Evolutionary conservation across 2,113 vertebrate genomes (phyloP).

Genomic region (Leptodactylus fuscus): DNA sequence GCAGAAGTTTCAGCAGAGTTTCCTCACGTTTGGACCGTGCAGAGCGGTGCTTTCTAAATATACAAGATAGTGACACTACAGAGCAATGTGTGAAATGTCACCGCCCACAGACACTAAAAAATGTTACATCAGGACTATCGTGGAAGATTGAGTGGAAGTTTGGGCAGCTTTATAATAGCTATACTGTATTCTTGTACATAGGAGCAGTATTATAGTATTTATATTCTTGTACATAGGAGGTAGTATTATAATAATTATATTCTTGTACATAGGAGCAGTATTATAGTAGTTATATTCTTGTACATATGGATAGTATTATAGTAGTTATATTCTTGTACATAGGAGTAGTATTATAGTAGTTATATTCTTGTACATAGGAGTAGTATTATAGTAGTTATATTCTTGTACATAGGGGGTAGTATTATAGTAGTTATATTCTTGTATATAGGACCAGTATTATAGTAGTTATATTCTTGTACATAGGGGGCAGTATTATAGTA

Average conservation of each 20-base stretch:
- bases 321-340: neutral
- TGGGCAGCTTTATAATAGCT: neutral
- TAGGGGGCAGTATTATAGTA: neutral
- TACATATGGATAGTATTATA: constrained; percentile 4
- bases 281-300: neutral
- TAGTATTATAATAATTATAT: constrained; percentile 17
- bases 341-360: neutral
- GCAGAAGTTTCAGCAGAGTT: neutral
- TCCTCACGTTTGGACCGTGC: neutral
- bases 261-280: neutral
- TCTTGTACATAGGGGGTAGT: neutral
- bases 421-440: constrained; percentile 6
- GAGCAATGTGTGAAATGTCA: neutral
- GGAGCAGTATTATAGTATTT: neutral
- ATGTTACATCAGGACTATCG: too few species aligned
- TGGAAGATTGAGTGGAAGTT: too few species aligned
- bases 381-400: constrained; percentile 2
- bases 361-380: too few species aligned
- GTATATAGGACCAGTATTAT: neutral
- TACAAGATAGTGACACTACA: neutral
- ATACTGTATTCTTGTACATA: neutral
- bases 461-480: constrained; percentile 1
- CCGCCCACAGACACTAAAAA: too few species aligned
- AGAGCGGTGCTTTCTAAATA: neutral
- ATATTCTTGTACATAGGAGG: neutral